Evolutionary conservation across 2,888 invertebrate genomes (phyloP).

Genomic region (Unio pictorum): DNA sequence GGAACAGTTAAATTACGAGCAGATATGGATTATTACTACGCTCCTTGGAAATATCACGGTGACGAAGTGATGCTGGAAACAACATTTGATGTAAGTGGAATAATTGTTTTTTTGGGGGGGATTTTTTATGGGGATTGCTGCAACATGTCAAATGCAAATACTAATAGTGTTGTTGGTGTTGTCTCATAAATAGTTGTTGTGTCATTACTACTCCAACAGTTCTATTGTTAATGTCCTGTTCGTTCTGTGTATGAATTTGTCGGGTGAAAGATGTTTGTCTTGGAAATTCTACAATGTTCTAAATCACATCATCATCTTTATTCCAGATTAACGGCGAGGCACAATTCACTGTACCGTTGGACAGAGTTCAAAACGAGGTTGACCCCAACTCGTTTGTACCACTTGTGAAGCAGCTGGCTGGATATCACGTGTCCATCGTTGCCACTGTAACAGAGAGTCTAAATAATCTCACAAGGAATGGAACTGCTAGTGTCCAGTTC

Average conservation of each 20-base stretch:
- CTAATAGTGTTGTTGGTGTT: no score
- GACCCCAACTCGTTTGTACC: slow-evolving; percentile 21
- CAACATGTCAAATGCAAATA: no score
- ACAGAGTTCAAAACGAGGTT: slow-evolving; percentile 20
- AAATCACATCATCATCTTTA: not conserved
- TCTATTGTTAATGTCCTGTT: no score
- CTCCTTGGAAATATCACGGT: slow-evolving; percentile 31
- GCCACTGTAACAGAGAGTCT: slow-evolving; percentile 91
- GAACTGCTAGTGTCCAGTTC: slow-evolving; percentile 75
- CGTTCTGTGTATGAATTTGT: no score
- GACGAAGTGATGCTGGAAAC: slow-evolving; percentile 33
- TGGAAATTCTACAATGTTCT: no score
- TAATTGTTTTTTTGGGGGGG: not conserved
- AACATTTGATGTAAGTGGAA: slow-evolving; percentile 19
- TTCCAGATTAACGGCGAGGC: slow-evolving; percentile 31
- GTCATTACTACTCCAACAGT: no score
- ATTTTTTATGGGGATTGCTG: no score
- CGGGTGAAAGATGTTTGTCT: no score
- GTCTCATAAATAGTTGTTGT: no score
- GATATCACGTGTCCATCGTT: slow-evolving; percentile 26
- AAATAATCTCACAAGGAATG: slow-evolving; percentile 68
- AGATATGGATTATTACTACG: slow-evolving; percentile 20
- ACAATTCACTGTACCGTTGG: slow-evolving; percentile 28
- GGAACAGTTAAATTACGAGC: slow-evolving; percentile 26
- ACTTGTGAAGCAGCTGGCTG: slow-evolving; percentile 20